Conservation (phyloP, 2,888 invertebrate genomes). For the Asteroscopus sphinx region DNA sequence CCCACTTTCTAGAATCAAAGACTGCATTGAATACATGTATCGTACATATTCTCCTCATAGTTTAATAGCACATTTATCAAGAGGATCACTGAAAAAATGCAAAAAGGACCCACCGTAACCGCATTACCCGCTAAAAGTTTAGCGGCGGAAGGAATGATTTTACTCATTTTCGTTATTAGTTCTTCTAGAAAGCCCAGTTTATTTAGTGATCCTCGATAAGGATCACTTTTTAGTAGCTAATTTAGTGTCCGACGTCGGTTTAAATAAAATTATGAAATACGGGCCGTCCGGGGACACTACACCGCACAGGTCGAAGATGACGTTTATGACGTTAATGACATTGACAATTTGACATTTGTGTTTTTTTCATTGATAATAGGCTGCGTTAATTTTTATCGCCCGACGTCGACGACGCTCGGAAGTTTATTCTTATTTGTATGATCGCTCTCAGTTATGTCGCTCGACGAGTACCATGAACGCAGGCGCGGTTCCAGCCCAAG, state of each 20-base stretch:
- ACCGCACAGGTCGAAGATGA: constrained; percentile 52
- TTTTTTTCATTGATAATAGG: too few species aligned
- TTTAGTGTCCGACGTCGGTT: constrained; percentile 19
- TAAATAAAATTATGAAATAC: constrained; percentile 27
- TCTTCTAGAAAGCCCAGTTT: constrained; percentile 80
- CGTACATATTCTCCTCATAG: neutral
- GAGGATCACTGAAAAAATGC: constrained; percentile 10
- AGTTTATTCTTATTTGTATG: too few species aligned
- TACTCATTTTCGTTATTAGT: constrained; percentile 79
- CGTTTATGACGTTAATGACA: constrained; percentile 48
- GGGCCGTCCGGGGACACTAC: constrained; percentile 35
- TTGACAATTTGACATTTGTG: constrained; percentile 49
- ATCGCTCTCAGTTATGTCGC: too few species aligned
- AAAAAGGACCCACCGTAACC: constrained; percentile 71
- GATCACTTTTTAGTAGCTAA: constrained; percentile 61
- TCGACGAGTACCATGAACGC: too few species aligned
- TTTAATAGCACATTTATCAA: constrained; percentile 14
- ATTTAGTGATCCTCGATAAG: constrained; percentile 67
- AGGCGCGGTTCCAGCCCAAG: too few species aligned
- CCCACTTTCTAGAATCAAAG: constrained; percentile 78
- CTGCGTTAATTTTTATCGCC: too few species aligned
- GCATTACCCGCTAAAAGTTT: constrained; percentile 77
- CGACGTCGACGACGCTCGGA: too few species aligned
- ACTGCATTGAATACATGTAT: constrained; percentile 7
- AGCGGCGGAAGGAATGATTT: constrained; percentile 78